Evolutionary conservation across 2,888 invertebrate species (phyloP).

Genomic region (Copidosoma aretas): DNA sequence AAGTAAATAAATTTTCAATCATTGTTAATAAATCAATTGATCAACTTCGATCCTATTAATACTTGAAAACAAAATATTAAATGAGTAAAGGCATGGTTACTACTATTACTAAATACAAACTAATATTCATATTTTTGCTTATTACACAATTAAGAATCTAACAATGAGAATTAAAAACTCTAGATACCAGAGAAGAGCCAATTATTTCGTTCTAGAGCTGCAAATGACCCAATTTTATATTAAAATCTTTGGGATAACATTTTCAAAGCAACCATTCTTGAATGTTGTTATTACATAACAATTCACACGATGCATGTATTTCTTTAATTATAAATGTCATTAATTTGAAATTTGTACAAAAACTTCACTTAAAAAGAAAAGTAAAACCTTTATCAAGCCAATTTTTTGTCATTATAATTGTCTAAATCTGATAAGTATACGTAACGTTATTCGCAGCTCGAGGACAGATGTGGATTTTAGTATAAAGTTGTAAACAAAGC

Average conservation of each 20-base stretch:
- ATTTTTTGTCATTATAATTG: too few species aligned
- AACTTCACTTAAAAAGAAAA: conserved; percentile 1
- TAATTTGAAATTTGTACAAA: not conserved
- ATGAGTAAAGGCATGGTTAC: conserved; percentile 48
- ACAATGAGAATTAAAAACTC: conserved; percentile 55
- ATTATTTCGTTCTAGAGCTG: conserved; percentile 31
- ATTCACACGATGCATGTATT: not conserved
- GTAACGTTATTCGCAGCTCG: conserved; percentile 20
- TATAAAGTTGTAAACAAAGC: conserved; percentile 33
- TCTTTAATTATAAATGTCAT: too few species aligned
- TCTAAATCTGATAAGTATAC: conserved; percentile 22
- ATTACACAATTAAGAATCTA: conserved; percentile 59
- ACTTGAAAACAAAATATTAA: conserved; percentile 49
- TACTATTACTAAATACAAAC: conserved; percentile 52
- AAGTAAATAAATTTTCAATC: conserved; percentile 54
- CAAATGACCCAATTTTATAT: conserved; percentile 17
- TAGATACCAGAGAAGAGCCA: conserved; percentile 37
- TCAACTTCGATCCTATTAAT: conserved; percentile 58
- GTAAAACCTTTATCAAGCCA: not conserved
- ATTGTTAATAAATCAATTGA: conserved; percentile 58
- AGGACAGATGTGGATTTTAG: conserved; percentile 23
- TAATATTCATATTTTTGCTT: conserved; percentile 62
- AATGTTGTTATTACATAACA: not conserved
- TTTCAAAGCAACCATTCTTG: not conserved
- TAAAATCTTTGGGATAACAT: not conserved